phyloP scores from a whole-genome alignment of 1,140 invertebrate genomes.

The Pygmarrhopalites habei region DNA sequence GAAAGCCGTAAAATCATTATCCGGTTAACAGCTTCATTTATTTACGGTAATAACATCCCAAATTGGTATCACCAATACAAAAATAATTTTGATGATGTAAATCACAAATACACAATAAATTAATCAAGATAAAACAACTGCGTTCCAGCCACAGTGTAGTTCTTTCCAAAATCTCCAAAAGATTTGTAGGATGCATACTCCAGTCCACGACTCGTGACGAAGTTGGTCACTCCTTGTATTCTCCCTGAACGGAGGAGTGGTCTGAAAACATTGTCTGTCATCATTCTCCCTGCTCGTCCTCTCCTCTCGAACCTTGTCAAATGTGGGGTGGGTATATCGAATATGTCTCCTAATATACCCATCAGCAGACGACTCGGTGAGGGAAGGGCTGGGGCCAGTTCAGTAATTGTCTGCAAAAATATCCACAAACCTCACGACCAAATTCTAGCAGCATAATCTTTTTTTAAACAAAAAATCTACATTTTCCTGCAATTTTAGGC shows the following conservation, averaged over 20 bases:
- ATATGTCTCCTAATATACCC: neutral
- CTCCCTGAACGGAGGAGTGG: neutral
- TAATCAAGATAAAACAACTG: neutral
- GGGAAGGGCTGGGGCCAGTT: neutral
- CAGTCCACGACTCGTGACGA: neutral
- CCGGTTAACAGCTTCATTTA: no score
- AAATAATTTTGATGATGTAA: no score
- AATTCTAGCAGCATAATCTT: no score
- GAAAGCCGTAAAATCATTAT: no score
- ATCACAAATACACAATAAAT: neutral
- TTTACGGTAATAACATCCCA: no score
- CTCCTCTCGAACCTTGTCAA: neutral
- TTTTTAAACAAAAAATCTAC: no score
- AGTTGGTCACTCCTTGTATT: neutral
- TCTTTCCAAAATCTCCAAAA: neutral
- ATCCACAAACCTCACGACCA: no score
- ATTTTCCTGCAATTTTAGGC: neutral
- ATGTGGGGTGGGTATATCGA: neutral
- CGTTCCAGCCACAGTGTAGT: neutral
- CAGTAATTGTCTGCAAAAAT: neutral
- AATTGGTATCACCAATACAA: no score
- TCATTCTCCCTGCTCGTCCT: neutral
- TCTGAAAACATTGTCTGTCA: neutral
- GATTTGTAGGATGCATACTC: neutral
- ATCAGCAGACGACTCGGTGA: neutral